Conservation (phyloP, 2,113 vertebrate genomes). For the Aythya baeri region DNA sequence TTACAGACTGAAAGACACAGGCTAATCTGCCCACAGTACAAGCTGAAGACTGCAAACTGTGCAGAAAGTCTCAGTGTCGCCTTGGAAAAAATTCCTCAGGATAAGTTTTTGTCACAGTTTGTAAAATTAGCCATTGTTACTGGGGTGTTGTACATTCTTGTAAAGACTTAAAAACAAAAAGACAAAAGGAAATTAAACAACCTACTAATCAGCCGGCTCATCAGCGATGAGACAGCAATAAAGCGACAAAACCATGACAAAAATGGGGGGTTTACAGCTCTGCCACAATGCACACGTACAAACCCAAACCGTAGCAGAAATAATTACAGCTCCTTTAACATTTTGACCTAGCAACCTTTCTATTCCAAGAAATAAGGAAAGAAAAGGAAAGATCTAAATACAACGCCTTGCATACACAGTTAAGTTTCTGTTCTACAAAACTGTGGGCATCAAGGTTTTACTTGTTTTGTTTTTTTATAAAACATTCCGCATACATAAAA, state of each 20-base stretch:
- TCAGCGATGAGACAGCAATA: not conserved
- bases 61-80: not conserved
- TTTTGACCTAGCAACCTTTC: not conserved
- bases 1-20: not conserved
- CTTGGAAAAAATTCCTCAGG: not conserved
- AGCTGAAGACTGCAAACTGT: not conserved
- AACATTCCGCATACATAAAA: not conserved
- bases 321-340: not conserved
- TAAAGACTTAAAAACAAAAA: slow-evolving; percentile 18
- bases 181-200: not conserved
- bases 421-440: not conserved
- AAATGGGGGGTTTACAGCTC: not conserved
- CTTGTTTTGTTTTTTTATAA: not conserved
- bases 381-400: not conserved
- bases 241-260: not conserved
- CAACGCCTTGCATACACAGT: not conserved
- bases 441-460: not conserved
- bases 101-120: not conserved
- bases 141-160: not conserved
- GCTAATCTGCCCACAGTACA: not conserved
- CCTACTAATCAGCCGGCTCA: not conserved
- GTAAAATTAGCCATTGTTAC: not conserved
- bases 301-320: not conserved
- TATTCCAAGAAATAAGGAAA: not conserved
- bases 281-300: not conserved